A percentile compares a stretch with the other conserved stretches of the same genome.
These are phyloP conservation scores for Pelecanoides urinatrix DNA, from an alignment of 2,113 vertebrate species.

Conservation along the genomic window DNA sequence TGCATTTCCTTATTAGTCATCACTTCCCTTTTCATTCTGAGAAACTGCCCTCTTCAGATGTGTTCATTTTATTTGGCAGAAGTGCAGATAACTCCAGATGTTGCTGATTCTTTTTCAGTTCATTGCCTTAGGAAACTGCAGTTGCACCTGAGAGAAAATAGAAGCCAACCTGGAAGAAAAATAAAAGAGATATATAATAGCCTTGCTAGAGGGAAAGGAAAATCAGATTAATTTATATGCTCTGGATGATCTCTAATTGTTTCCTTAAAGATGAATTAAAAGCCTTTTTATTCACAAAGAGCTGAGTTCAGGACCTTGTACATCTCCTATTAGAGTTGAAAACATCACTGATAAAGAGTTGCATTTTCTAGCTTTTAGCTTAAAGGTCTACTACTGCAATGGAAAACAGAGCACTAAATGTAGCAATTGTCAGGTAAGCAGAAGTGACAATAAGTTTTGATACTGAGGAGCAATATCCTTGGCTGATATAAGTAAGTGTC, in stretches of 20 bases:
- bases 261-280: slow-evolving; percentile 50
- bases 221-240: slow-evolving; percentile 36
- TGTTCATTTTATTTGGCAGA: slow-evolving; percentile 41
- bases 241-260: slow-evolving; percentile 18
- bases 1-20: slow-evolving; percentile 50
- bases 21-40: slow-evolving; percentile 37
- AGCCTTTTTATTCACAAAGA: slow-evolving; percentile 18
- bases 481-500: neutral
- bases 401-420: neutral
- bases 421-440: neutral
- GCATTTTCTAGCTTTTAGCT: neutral
- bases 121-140: slow-evolving; percentile 49
- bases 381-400: neutral
- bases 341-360: neutral
- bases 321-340: neutral
- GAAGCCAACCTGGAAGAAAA: slow-evolving; percentile 45
- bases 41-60: slow-evolving; percentile 4
- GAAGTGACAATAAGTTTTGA: neutral
- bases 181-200: slow-evolving; percentile 18
- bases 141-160: slow-evolving; percentile 59
- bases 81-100: slow-evolving; percentile 41
- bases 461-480: neutral
- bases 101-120: slow-evolving; percentile 28
- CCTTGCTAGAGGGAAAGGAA: slow-evolving; percentile 29
- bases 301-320: neutral